Conservation (phyloP, 2,888 invertebrate genomes). For the Aradus depressus region DNA sequence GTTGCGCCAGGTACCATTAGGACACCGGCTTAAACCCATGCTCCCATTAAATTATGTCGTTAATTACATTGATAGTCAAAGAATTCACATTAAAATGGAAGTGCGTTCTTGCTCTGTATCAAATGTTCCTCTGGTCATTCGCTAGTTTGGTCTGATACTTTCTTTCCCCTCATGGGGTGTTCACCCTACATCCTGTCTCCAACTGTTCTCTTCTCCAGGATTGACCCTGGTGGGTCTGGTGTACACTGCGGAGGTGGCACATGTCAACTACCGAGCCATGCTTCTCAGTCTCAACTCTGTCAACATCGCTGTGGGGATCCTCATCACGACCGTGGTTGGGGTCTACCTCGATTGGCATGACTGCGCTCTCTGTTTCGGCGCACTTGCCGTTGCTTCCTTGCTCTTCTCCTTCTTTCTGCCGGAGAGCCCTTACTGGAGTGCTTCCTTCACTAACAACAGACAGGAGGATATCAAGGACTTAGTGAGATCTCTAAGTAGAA, state of each 20-base stretch:
- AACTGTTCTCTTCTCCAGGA: slow-evolving; percentile 4
- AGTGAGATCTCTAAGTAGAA: slow-evolving; percentile 23
- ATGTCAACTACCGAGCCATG: slow-evolving; percentile 44
- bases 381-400: slow-evolving; percentile 36
- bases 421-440: slow-evolving; percentile 48
- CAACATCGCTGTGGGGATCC: slow-evolving; percentile 46
- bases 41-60: neutral
- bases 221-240: slow-evolving; percentile 44
- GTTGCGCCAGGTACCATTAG: neutral
- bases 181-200: no score
- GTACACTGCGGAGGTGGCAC: slow-evolving; percentile 48
- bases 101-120: no score
- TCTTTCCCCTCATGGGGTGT: no score
- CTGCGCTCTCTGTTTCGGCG: slow-evolving; percentile 40
- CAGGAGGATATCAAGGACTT: slow-evolving; percentile 20
- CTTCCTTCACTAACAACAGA: slow-evolving; percentile 30
- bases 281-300: slow-evolving; percentile 46
- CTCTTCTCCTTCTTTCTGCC: slow-evolving; percentile 39
- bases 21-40: neutral
- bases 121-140: no score
- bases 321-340: slow-evolving; percentile 43
- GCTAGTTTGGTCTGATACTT: no score
- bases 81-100: no score
- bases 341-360: slow-evolving; percentile 42
- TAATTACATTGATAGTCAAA: neutral